Base-by-base conservation (phyloP, 2,797 vertebrate genomes). In the Falco biarmicus region DNA sequence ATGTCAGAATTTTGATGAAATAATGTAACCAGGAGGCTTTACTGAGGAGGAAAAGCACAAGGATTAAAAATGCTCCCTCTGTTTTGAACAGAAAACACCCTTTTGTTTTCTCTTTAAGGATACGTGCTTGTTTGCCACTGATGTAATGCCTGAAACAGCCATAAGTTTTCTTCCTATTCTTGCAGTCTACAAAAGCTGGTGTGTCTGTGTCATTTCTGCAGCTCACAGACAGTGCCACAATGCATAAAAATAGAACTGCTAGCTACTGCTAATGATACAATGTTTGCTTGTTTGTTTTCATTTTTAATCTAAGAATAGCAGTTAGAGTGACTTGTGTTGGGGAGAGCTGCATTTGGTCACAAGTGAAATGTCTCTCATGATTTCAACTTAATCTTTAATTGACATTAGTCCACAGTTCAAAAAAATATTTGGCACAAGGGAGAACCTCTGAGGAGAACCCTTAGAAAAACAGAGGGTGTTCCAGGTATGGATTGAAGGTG, bases 371-470 rank as follows among this genome's bases (percentile, higher is more conserved):
- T 76, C 63, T 87, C 68, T 76, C 39, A 0, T 87, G 94, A 96
- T 97, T 90, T 88, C 96, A 96, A 91, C 90, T 76, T 88, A 20
- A 48, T 94, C 90, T 95, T 92, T 91, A 66, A 92, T 16, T 88
- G 87, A 94, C 89, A 61, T 96, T 34, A 97, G 95, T 92, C 95
- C 97, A 96, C 94, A 96, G 97, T 96, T 96, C 97, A 97, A 93
- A 97, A 97, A 97, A 84, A 20, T 96, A 79, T 97, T 97, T 95
- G 96, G 92, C 95, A 48, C 95, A 75, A 95, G 93, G 92, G 95
- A 97, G 90, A 92, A 66, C 39, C 82, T 91, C 22, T 97, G 97
- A 97, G 94, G 95, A 96, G 96, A 96, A 47, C 2, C 96, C 91
- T 88, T 96, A 96, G 95, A 31, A 85, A 94, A 74, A 29, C 89